Percentiles rank a stretch among this genome's conserved stretches.
Conservation (phyloP, 2,113 vertebrate species). For the Sander vitreus region DNA sequence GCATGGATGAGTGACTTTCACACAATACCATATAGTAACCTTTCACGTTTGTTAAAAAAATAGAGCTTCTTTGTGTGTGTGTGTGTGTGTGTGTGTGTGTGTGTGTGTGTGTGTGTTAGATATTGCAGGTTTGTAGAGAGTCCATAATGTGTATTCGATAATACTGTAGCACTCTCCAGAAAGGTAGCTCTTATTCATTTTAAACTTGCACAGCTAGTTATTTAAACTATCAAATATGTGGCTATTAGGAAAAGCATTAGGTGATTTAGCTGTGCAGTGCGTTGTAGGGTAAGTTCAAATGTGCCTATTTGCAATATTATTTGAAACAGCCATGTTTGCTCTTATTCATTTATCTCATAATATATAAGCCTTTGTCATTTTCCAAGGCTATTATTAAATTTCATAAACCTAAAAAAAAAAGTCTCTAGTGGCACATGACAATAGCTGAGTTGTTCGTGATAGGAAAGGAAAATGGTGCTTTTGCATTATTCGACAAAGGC, state of each 20-base stretch:
- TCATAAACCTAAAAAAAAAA: constrained; percentile 7
- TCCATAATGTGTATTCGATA: neutral
- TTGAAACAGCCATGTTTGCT: constrained; percentile 10
- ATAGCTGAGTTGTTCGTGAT: neutral
- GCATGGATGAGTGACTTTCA: too few relatives aligned
- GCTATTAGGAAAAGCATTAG: constrained; percentile 37
- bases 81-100: too few relatives aligned
- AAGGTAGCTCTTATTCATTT: constrained; percentile 30
- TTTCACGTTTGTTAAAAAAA: too few relatives aligned
- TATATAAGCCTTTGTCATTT: constrained; percentile 7
- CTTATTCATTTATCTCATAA: constrained; percentile 10
- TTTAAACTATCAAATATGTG: constrained; percentile 46
- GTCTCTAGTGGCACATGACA: neutral
- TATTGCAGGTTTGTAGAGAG: too few relatives aligned
- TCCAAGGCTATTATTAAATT: neutral
- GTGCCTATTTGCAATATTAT: constrained; percentile 26
- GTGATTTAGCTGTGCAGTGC: constrained; percentile 39
- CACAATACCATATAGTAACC: too few relatives aligned
- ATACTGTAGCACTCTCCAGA: neutral
- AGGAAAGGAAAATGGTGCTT: neutral
- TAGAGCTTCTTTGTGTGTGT: too few relatives aligned
- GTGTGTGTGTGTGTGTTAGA: too few relatives aligned
- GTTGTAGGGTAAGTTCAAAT: constrained; percentile 34
- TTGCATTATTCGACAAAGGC: constrained; percentile 22
- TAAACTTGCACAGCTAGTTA: constrained; percentile 31